These are phyloP conservation scores for Drosophila setosimentum DNA, from an alignment of 2,888 invertebrate genomes.

Conservation along the genomic window DNA sequence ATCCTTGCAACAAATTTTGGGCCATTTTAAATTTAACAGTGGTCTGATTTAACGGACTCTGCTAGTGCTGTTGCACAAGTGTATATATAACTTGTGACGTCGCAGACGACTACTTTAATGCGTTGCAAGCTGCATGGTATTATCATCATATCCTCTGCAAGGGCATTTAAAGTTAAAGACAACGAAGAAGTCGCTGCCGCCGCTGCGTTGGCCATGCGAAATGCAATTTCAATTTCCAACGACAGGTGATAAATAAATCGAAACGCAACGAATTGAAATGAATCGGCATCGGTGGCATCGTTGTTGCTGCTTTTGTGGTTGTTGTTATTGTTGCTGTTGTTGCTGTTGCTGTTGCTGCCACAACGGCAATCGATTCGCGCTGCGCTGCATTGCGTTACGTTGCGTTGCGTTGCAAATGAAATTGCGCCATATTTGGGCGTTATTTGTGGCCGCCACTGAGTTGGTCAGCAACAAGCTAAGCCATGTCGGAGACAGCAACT, in stretches of 20 bases:
- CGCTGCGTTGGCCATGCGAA: constrained; percentile 45
- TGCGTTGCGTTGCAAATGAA: constrained; percentile 68
- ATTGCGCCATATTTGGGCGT: constrained; percentile 81
- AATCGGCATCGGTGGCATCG: constrained; percentile 61
- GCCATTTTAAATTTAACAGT: fast-evolving
- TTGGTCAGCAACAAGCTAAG: constrained; percentile 28
- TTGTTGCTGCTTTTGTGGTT: neutral
- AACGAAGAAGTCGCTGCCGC: constrained; percentile 7
- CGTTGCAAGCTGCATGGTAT: neutral
- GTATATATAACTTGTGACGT: neutral
- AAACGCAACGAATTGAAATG: constrained; percentile 77
- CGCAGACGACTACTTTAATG: neutral
- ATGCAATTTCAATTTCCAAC: constrained; percentile 82
- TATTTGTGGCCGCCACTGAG: constrained; percentile 67
- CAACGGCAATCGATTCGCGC: constrained; percentile 64
- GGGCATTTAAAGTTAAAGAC: constrained; percentile 1
- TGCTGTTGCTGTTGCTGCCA: constrained; percentile 11
- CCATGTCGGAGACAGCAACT: constrained; percentile 1
- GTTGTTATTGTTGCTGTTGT: constrained; percentile 12
- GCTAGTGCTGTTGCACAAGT: neutral
- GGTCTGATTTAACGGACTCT: neutral
- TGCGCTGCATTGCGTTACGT: constrained; percentile 15
- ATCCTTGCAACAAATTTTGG: neutral
- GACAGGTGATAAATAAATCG: constrained; percentile 85
- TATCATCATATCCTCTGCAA: neutral